Evolutionary conservation across 2,888 invertebrate genomes (phyloP), one percentile per base, ranked within the genome.

Genomic region (Atherix ibis): DNA sequence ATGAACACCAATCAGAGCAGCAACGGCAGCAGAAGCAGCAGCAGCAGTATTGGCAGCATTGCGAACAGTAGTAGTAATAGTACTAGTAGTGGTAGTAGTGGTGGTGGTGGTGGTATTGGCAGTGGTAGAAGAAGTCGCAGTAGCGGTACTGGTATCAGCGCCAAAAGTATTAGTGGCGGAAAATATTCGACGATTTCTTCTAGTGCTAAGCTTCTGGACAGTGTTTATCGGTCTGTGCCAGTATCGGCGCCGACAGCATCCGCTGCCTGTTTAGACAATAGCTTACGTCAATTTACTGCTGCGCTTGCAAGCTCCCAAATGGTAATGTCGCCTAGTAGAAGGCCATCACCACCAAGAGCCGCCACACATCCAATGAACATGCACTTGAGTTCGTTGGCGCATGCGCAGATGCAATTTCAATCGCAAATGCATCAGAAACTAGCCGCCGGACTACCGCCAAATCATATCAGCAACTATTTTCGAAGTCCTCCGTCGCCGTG

Each of bases 311-410:
- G 29, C 5, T 18, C 31, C 24, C 46, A 47, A 43, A 56, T 60
- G 71, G 73, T 71, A 62, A 73, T 74, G 73, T 74, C 75, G 61
- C 74, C 74, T 43, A 74, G 71, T 53, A 68, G 73, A 52, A 66
- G 73, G 57, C 70, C 70, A 48, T 74, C 75, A 53, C 72, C 73
- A 46, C 70, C 71, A 44, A 66, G 53, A 42, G 51, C 62, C 44
- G 56, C 62, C 39, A 49, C 62, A 42, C 66, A 66, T 50, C 65
- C 64, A 43, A 58, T 60, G 49, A 59, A 56, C 43, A 58, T 59
- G 45, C 59, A 61, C 41, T 48, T 61, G 34, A 53, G 52, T 38
- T 54, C 56, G 32, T 45, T 57, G 45, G 55, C 56, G 18, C 56
- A 56, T 41, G 54, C 55, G 17, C 56, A 58, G 47, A 50, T 61